These are phyloP conservation scores for Lanistes nyassanus DNA, from an alignment of 1,140 invertebrate species.

Conservation along the genomic window DNA sequence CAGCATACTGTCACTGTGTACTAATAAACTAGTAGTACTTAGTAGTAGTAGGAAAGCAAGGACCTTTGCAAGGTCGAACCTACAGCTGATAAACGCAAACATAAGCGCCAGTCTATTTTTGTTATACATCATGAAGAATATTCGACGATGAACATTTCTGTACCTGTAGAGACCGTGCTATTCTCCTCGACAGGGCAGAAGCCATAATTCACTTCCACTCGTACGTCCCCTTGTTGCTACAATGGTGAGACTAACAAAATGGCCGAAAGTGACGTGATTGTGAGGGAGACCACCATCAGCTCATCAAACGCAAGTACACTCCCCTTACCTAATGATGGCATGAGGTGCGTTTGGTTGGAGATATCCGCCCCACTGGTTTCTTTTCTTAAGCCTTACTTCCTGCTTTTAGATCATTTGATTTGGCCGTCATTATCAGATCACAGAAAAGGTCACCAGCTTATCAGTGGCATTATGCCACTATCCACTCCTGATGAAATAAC, in stretches of 20 bases:
- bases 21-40: no score
- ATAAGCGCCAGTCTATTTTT: background rate
- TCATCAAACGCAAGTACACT: no score
- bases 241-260: constrained; percentile 5
- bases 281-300: background rate
- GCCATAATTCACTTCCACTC: constrained; percentile 17
- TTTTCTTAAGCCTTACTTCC: no score
- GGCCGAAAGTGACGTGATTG: constrained; percentile 25
- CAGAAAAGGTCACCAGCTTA: no score
- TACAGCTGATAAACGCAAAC: background rate
- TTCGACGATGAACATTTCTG: background rate
- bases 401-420: no score
- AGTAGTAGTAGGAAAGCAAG: background rate
- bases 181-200: constrained; percentile 18
- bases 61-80: background rate
- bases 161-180: constrained; percentile 9
- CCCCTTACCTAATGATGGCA: no score
- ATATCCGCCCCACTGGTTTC: no score
- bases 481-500: no score
- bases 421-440: no score
- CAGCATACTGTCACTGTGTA: no score
- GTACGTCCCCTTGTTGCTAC: constrained; percentile 4
- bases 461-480: no score
- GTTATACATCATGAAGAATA: background rate
- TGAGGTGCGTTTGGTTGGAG: no score